phyloP scores from a whole-genome alignment of 2,113 vertebrate genomes.

The Pseudorasbora parva region DNA sequence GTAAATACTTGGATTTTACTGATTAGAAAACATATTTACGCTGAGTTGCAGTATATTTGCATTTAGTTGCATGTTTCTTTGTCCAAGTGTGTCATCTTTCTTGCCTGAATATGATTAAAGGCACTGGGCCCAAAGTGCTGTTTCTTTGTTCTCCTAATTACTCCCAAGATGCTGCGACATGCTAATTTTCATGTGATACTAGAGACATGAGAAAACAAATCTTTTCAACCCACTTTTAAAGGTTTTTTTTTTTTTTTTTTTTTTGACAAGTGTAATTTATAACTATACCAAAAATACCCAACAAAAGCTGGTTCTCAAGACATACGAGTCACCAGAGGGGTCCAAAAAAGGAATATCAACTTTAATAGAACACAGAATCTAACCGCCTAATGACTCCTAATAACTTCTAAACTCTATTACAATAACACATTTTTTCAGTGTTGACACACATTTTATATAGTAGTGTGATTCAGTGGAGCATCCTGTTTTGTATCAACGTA shows the following conservation, averaged over 20 bases:
- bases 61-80: conserved; percentile 62
- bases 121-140: conserved; percentile 45
- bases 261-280: conserved; percentile 12
- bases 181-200: neutral
- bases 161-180: neutral
- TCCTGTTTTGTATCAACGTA: too few relatives aligned
- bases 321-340: neutral
- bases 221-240: conserved; percentile 24
- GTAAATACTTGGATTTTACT: conserved; percentile 58
- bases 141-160: conserved; percentile 34
- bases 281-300: neutral
- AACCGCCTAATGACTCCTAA: neutral
- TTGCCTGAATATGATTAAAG: conserved; percentile 60
- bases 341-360: neutral
- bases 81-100: conserved; percentile 52
- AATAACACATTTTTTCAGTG: too few relatives aligned
- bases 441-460: too few relatives aligned
- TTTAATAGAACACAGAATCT: neutral
- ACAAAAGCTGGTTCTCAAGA: too few relatives aligned
- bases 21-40: conserved; percentile 45
- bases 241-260: neutral
- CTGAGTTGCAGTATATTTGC: conserved; percentile 58
- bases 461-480: too few relatives aligned
- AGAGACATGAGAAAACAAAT: conserved; percentile 12
- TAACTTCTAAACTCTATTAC: too few relatives aligned